Conservation (phyloP, 1,140 invertebrate species). For the Tetraneura akinire region DNA sequence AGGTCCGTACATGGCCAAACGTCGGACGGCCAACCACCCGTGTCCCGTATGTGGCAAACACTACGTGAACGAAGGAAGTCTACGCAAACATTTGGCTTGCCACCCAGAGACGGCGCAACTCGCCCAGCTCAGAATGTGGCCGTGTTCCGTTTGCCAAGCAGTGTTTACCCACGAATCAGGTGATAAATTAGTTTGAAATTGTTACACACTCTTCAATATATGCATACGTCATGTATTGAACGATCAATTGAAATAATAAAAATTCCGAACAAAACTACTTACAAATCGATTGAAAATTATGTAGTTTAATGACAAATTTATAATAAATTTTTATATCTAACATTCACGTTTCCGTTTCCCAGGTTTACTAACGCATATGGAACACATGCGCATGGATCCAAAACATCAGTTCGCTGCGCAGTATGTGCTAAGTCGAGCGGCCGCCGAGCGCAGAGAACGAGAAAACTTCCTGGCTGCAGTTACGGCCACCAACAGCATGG, state of each 20-base stretch:
- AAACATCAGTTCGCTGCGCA: constrained; percentile 95
- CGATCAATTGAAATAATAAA: no score
- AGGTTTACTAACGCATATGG: constrained; percentile 92
- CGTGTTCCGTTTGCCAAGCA: constrained; percentile 89
- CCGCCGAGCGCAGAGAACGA: constrained; percentile 82
- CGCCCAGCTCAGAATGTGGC: constrained; percentile 87
- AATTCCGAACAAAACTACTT: no score
- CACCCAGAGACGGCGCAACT: constrained; percentile 88
- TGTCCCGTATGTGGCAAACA: constrained; percentile 93
- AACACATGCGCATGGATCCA: constrained; percentile 94
- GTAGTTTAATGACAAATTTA: no score
- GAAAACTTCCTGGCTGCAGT: constrained; percentile 75
- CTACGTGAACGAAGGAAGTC: constrained; percentile 90
- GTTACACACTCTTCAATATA: no score
- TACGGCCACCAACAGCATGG: constrained; percentile 63
- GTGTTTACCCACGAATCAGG: constrained; percentile 92
- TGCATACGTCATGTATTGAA: no score
- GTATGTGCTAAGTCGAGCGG: constrained; percentile 85
- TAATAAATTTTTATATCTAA: no score
- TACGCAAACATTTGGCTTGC: constrained; percentile 87
- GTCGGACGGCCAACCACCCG: constrained; percentile 88
- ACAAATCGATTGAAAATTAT: no score
- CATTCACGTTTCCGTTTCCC: constrained; percentile 53
- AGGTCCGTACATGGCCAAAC: constrained; percentile 76
- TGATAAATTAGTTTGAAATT: no score